Evolutionary conservation across 2,797 vertebrate genomes (phyloP).

Genomic region (Muscicapa comitata): DNA sequence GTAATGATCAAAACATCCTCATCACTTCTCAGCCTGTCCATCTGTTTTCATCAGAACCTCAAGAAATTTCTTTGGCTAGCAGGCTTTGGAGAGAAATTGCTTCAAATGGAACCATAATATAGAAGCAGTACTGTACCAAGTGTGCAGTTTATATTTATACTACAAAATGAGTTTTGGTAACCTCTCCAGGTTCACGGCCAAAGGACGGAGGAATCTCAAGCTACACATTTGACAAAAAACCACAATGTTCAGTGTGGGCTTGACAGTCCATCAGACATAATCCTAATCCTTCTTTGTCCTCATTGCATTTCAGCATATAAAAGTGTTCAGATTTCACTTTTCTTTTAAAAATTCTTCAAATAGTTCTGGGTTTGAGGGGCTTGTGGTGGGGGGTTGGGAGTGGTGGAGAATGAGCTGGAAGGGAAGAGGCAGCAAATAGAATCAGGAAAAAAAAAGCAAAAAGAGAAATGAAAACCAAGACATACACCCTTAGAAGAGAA

Average conservation of each 20-base stretch:
- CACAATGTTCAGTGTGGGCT: conserved; percentile 20
- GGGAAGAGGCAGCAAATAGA: background rate
- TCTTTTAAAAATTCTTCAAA: conserved; percentile 9
- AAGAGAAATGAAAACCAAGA: conserved; percentile 8
- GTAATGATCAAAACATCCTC: background rate
- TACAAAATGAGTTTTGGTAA: conserved; percentile 74
- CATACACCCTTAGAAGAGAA: conserved; percentile 27
- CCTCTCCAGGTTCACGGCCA: conserved; percentile 64
- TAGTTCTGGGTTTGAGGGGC: background rate
- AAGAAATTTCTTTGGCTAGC: conserved; percentile 94
- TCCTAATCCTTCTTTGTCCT: conserved; percentile 33
- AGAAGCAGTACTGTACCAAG: conserved; percentile 73
- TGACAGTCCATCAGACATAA: conserved; percentile 41
- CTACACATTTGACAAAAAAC: conserved; percentile 28
- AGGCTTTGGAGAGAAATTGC: conserved; percentile 90
- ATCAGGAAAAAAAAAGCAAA: background rate
- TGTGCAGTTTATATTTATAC: conserved; percentile 70
- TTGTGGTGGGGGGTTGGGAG: background rate
- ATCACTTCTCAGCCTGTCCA: background rate
- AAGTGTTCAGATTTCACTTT: conserved; percentile 17
- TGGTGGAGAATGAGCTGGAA: background rate
- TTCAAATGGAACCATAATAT: conserved; percentile 81
- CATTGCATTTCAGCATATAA: conserved; percentile 34
- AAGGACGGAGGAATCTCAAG: conserved; percentile 67
- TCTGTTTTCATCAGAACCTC: conserved; percentile 75